Conservation (phyloP, 2,113 vertebrate species). For the Greenwoodochromis staneri region DNA sequence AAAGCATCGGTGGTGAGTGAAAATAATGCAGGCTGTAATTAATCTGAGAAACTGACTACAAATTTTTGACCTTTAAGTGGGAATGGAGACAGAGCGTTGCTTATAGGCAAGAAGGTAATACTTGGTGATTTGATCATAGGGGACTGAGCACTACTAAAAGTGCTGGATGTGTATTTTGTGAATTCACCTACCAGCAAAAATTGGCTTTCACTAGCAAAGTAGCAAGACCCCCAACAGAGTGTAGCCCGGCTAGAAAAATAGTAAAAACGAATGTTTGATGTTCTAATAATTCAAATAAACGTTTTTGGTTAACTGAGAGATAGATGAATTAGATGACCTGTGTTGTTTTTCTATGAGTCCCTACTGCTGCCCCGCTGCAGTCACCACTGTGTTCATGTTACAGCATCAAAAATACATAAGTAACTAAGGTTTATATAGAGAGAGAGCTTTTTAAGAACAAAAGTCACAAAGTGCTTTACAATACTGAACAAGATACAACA, state of each 20-base stretch:
- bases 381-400: background rate
- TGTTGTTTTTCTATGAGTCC: background rate
- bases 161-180: background rate
- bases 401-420: background rate
- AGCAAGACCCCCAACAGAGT: background rate
- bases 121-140: background rate
- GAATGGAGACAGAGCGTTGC: background rate
- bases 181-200: background rate
- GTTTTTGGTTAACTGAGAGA: background rate
- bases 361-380: rapidly evolving
- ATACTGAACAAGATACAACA: background rate
- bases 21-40: background rate
- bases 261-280: background rate
- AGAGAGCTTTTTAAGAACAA: background rate
- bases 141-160: background rate
- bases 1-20: background rate
- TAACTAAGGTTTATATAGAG: background rate
- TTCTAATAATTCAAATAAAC: background rate
- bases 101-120: background rate
- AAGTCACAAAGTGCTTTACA: background rate
- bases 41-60: background rate
- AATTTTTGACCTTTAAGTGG: background rate
- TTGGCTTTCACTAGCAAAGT: background rate
- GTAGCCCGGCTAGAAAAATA: background rate
- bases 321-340: background rate